These are phyloP conservation scores for Scophthalmus maximus DNA, from an alignment of 2,113 vertebrate species.

Conservation along the genomic window DNA sequence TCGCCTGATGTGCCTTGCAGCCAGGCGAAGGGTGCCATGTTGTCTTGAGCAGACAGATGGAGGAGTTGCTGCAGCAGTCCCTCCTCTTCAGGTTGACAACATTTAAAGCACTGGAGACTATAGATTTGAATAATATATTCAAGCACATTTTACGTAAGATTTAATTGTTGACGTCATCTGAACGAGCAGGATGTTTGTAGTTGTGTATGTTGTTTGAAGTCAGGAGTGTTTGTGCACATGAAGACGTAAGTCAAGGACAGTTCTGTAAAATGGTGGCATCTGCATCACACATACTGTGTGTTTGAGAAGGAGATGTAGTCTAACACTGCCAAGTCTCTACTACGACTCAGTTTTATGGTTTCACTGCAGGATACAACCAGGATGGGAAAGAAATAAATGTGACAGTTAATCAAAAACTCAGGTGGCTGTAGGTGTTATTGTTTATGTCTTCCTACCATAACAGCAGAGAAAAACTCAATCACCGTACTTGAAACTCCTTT, in stretches of 20 bases:
- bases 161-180: not conserved
- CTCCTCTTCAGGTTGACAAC: not conserved
- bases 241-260: constrained; percentile 6
- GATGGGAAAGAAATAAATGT: too few relatives aligned
- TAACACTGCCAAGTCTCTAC: constrained; percentile 18
- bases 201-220: constrained; percentile 22
- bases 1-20: constrained; percentile 27
- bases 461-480: constrained; percentile 18
- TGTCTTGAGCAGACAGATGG: constrained; percentile 1
- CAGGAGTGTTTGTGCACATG: not conserved
- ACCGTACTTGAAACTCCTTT: constrained; percentile 48
- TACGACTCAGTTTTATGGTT: constrained; percentile 20
- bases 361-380: constrained; percentile 19
- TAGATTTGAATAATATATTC: constrained; percentile 31
- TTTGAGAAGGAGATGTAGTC: constrained; percentile 6
- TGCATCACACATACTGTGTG: constrained; percentile 10
- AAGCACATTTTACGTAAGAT: not conserved
- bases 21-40: not conserved
- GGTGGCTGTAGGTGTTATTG: constrained; percentile 21
- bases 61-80: not conserved
- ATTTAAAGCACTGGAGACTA: constrained; percentile 1
- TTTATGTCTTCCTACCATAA: not conserved
- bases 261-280: not conserved
- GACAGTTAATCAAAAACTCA: constrained; percentile 27
- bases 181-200: not conserved